Percentiles rank a stretch among this genome's conserved stretches.
Evolutionary conservation across 2,888 invertebrate species (phyloP).

Genomic region (Mimas tiliae): DNA sequence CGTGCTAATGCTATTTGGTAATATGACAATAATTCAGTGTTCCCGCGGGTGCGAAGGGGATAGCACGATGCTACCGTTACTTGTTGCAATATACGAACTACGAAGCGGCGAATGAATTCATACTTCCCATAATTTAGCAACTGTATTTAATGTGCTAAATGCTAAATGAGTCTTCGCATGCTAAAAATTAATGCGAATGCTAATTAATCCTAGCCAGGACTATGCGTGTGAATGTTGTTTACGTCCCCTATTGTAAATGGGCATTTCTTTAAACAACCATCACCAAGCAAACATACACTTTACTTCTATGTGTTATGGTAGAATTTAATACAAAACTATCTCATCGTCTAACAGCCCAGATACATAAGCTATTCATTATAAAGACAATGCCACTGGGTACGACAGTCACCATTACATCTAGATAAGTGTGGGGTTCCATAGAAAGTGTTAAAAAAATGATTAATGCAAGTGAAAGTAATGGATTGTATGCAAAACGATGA

Average conservation of each 20-base stretch:
- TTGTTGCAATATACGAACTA: no score
- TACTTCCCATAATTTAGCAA: no score
- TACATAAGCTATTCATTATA: constrained; percentile 60
- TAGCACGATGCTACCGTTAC: no score
- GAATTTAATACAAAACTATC: background rate
- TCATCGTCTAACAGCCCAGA: constrained; percentile 46
- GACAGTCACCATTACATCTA: constrained; percentile 30
- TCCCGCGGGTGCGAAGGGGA: no score
- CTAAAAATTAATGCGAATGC: constrained; percentile 8
- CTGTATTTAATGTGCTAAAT: no score
- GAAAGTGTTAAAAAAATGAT: constrained; percentile 56
- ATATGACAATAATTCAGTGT: no score
- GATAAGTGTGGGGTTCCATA: constrained; percentile 37
- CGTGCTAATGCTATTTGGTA: no score
- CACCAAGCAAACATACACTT: background rate
- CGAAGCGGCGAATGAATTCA: no score
- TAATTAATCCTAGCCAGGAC: no score
- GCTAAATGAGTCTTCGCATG: no score
- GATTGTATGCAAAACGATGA: constrained; percentile 48
- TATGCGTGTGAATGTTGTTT: no score
- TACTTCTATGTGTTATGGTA: background rate
- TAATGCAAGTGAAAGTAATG: constrained; percentile 51
- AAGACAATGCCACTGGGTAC: constrained; percentile 47
- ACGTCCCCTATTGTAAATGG: background rate
- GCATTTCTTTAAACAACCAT: background rate